Conservation (phyloP, 1,140 invertebrate species). For the Tribolium madens region DNA sequence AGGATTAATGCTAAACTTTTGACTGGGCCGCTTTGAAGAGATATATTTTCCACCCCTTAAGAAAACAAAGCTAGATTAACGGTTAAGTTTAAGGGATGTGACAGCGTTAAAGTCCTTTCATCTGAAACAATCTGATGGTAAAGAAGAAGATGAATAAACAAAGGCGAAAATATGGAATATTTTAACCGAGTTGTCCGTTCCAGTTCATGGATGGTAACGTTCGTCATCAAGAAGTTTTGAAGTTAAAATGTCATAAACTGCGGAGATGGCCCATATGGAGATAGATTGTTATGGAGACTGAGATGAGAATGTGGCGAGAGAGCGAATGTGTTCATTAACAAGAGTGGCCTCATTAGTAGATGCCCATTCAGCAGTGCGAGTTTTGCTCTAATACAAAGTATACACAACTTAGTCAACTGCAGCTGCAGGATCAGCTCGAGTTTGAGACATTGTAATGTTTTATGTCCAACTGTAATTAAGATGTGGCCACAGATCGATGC, state of each 20-base stretch:
- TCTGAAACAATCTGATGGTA: constrained; percentile 21
- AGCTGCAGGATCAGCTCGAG: background rate
- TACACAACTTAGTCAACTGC: constrained; percentile 8
- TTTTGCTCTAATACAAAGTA: constrained; percentile 22
- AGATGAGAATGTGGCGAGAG: constrained; percentile 12
- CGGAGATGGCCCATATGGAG: constrained; percentile 6
- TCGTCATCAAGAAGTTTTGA: background rate
- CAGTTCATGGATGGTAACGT: background rate
- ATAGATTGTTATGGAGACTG: background rate
- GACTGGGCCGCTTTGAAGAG: background rate
- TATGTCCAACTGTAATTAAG: no score
- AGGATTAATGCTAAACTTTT: background rate
- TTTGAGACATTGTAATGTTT: constrained; percentile 2
- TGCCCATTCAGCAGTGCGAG: constrained; percentile 27
- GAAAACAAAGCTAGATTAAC: constrained; percentile 35
- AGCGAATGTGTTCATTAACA: constrained; percentile 26
- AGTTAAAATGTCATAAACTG: constrained; percentile 7
- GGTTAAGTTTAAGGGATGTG: constrained; percentile 28
- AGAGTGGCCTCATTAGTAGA: constrained; percentile 26
- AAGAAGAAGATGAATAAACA: constrained; percentile 1
- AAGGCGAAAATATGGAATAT: constrained; percentile 7
- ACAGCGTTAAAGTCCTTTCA: constrained; percentile 16
- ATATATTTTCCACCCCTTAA: constrained; percentile 30
- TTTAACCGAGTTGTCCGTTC: background rate
- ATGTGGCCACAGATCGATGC: no score